These are phyloP conservation scores for Drosophila percnosoma DNA, from an alignment of 2,888 invertebrate species.

Conservation along the genomic window DNA sequence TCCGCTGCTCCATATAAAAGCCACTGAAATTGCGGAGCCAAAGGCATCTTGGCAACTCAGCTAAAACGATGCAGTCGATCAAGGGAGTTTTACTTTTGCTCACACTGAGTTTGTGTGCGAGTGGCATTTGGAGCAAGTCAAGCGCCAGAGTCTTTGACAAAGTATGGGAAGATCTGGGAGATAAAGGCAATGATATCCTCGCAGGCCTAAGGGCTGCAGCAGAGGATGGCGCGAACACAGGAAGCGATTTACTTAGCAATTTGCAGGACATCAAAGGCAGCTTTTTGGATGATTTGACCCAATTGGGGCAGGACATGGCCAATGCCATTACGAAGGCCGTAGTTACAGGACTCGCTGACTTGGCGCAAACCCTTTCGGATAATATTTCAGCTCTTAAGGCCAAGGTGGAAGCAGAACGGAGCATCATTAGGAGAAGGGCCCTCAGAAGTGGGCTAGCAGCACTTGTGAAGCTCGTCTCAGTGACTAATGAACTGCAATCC, in stretches of 20 bases:
- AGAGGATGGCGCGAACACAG: slow-evolving; percentile 5
- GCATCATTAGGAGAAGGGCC: not conserved
- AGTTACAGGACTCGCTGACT: slow-evolving; percentile 1
- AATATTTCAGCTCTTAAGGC: not conserved
- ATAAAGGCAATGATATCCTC: slow-evolving; percentile 16
- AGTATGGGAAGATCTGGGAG: slow-evolving; percentile 11
- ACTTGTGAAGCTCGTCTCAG: slow-evolving; percentile 8
- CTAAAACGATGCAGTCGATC: slow-evolving; percentile 29
- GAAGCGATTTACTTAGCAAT: not conserved
- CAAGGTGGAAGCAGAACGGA: not conserved
- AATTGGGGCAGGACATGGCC: slow-evolving; percentile 12
- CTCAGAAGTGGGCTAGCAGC: not conserved
- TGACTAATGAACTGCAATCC: not conserved
- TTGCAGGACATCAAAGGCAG: not conserved
- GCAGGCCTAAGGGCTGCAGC: slow-evolving; percentile 8
- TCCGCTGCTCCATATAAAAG: slow-evolving; percentile 25
- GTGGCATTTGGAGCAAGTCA: slow-evolving; percentile 14
- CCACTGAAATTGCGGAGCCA: not conserved
- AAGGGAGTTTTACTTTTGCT: slow-evolving; percentile 14
- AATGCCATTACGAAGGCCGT: slow-evolving; percentile 4
- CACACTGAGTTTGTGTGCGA: slow-evolving; percentile 13
- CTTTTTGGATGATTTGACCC: not conserved
- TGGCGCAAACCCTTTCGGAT: not conserved
- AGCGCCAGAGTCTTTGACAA: slow-evolving; percentile 5
- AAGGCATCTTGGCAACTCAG: not conserved